Conservation (phyloP, 2,888 invertebrate species). For the Smittia aterrima region DNA sequence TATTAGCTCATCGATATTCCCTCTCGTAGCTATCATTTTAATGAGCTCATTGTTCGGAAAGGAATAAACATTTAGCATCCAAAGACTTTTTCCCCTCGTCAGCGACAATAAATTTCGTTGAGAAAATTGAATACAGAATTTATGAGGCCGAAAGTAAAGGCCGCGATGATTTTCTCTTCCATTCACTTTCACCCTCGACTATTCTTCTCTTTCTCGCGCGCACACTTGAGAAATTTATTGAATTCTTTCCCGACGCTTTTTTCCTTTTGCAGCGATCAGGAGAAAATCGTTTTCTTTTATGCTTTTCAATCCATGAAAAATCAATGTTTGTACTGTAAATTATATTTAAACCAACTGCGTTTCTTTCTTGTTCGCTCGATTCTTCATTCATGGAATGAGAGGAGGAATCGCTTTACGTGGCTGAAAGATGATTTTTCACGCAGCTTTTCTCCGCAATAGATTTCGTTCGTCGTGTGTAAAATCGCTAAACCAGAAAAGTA, state of each 20-base stretch:
- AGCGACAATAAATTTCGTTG: constrained; percentile 17
- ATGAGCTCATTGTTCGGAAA: constrained; percentile 35
- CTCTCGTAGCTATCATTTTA: constrained; percentile 14
- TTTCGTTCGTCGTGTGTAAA: constrained; percentile 21
- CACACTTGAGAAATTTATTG: constrained; percentile 18
- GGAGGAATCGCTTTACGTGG: constrained; percentile 19
- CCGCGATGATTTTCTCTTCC: constrained; percentile 2
- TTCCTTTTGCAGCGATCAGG: not conserved
- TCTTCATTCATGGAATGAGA: constrained; percentile 5
- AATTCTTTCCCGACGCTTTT: constrained; percentile 1
- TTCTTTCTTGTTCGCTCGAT: constrained; percentile 39
- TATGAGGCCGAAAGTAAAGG: constrained; percentile 25
- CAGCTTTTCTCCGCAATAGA: constrained; percentile 31
- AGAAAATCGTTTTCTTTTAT: constrained; percentile 26
- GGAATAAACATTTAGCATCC: constrained; percentile 26
- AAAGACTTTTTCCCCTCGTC: not conserved
- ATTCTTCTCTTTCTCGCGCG: not conserved
- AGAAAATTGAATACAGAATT: constrained; percentile 36
- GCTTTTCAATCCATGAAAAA: constrained; percentile 38
- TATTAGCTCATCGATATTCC: not conserved
- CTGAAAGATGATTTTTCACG: constrained; percentile 14
- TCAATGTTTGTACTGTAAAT: constrained; percentile 40
- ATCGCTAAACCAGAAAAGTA: constrained; percentile 34
- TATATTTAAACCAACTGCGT: constrained; percentile 39
- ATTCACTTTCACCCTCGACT: not conserved